Evolutionary conservation across 1,140 invertebrate species (phyloP).

Genomic region (Drosophila santomea): DNA sequence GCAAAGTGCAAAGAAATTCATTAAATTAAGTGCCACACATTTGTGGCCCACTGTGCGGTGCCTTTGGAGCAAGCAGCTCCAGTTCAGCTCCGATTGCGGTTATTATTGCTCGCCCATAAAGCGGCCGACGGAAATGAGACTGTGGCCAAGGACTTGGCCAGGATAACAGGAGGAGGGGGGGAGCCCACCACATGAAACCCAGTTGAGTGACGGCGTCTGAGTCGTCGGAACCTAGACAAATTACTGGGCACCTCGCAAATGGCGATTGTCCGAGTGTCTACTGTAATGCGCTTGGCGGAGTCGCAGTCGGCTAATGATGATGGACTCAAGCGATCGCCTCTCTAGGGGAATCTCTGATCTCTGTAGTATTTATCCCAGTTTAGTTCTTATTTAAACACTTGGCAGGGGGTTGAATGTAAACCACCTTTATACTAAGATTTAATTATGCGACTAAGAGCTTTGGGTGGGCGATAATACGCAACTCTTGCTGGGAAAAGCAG

Average conservation of each 20-base stretch:
- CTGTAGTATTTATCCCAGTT: background rate
- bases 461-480: background rate
- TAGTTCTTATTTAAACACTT: background rate
- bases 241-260: slow-evolving; percentile 44
- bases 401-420: too few relatives aligned
- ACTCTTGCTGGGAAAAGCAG: too few relatives aligned
- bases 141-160: slow-evolving; percentile 19
- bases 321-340: slow-evolving; percentile 22
- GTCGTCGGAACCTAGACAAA: slow-evolving; percentile 47
- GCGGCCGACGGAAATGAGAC: slow-evolving; percentile 35
- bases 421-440: too few relatives aligned
- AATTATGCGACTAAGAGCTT: background rate
- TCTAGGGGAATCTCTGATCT: slow-evolving; percentile 3
- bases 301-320: slow-evolving; percentile 35
- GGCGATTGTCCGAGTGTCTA: slow-evolving; percentile 30
- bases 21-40: slow-evolving; percentile 83
- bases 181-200: background rate
- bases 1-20: slow-evolving; percentile 82
- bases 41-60: slow-evolving; percentile 75
- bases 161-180: background rate
- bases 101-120: slow-evolving; percentile 56
- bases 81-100: slow-evolving; percentile 37
- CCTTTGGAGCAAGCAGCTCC: slow-evolving; percentile 26
- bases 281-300: slow-evolving; percentile 26
- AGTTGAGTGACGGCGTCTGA: slow-evolving; percentile 56